Evolutionary conservation across 2,113 vertebrate species (phyloP).

Genomic region (Misgurnus mizolepis): DNA sequence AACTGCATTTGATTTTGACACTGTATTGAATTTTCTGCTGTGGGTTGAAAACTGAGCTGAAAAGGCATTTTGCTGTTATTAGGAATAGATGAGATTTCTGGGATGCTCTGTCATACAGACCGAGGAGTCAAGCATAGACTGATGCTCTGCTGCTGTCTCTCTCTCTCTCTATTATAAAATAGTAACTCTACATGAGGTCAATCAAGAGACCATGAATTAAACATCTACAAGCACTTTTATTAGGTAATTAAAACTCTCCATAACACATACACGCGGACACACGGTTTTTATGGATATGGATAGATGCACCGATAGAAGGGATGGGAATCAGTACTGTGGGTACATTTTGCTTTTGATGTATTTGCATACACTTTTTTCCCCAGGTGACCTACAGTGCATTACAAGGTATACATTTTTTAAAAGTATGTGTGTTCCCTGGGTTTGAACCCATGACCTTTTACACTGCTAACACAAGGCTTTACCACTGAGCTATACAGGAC

Average conservation of each 20-base stretch:
- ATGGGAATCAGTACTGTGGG: neutral
- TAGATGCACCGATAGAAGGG: neutral
- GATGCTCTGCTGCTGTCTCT: neutral
- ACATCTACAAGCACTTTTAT: conserved; percentile 8
- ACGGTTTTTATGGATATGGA: neutral
- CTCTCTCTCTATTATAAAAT: neutral
- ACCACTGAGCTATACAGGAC: no score
- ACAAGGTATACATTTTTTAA: no score
- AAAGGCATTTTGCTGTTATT: conserved; percentile 16
- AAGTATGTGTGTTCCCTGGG: no score
- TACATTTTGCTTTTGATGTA: no score
- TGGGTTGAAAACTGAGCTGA: conserved; percentile 34
- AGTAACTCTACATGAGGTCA: conserved; percentile 14
- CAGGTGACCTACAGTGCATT: no score
- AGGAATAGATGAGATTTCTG: conserved; percentile 36
- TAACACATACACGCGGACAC: neutral
- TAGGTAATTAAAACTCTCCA: conserved; percentile 30
- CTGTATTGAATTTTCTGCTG: conserved; percentile 63
- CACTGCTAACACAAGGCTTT: no score
- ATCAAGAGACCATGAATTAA: conserved; percentile 49
- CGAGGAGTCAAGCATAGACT: conserved; percentile 18
- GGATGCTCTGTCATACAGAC: conserved; percentile 19
- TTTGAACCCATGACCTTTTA: no score
- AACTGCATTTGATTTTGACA: conserved; percentile 31
- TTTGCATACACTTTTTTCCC: no score